Evolutionary conservation across 2,113 vertebrate genomes (phyloP).

Genomic region (Laticauda colubrina): DNA sequence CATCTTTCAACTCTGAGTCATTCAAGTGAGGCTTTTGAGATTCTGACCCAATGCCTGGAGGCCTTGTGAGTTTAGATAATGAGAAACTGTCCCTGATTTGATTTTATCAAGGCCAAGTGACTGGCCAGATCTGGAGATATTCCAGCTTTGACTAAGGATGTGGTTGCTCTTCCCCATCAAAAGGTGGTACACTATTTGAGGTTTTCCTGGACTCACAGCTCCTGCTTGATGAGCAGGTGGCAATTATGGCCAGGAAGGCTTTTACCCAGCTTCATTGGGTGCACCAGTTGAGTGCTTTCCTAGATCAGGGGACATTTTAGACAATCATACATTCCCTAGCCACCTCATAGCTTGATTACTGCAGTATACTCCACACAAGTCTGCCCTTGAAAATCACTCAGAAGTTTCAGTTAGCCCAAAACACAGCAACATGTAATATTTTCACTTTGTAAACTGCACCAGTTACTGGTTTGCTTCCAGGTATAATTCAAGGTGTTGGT

Average conservation of each 20-base stretch:
- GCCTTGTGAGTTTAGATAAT: neutral
- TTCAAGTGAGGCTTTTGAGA: neutral
- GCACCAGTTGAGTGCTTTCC: neutral
- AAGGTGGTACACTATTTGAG: neutral
- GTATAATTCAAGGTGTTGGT: neutral
- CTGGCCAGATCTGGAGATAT: neutral
- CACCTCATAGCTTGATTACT: neutral
- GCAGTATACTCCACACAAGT: neutral
- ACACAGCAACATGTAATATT: neutral
- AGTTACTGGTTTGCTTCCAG: neutral
- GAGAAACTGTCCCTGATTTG: neutral
- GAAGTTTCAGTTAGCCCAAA: neutral
- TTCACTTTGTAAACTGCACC: neutral
- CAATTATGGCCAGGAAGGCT: neutral
- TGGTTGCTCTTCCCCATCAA: neutral
- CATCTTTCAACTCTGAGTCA: neutral
- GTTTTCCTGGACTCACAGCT: too few relatives aligned
- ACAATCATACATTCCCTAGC: neutral
- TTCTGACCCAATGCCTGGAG: neutral
- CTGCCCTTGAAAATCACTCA: neutral
- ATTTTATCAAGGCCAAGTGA: neutral
- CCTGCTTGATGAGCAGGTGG: neutral
- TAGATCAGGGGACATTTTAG: neutral
- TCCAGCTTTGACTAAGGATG: neutral
- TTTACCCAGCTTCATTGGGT: neutral